Evolutionary conservation across 2,797 vertebrate species (phyloP).

Genomic region (Brachyalestes nurse): DNA sequence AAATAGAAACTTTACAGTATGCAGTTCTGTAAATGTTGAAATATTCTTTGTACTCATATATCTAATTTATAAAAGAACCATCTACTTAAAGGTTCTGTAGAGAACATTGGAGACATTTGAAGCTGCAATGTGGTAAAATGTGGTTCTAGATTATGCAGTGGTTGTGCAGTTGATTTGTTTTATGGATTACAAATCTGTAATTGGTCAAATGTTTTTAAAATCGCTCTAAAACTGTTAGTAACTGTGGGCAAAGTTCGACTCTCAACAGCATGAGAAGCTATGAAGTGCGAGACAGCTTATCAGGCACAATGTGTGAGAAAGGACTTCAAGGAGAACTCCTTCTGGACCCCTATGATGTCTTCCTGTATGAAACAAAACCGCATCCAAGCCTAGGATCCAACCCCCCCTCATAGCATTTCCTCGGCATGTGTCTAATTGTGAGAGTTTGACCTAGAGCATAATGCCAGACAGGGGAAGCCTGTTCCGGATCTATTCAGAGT

Average conservation of each 20-base stretch:
- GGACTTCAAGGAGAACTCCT: constrained; percentile 36
- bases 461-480: constrained; percentile 49
- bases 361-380: constrained; percentile 62
- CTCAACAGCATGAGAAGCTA: constrained; percentile 40
- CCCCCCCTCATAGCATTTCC: constrained; percentile 48
- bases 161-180: too few species aligned
- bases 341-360: constrained; percentile 53
- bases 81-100: too few species aligned
- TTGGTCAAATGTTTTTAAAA: too few species aligned
- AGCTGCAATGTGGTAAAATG: too few species aligned
- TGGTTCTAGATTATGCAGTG: too few species aligned
- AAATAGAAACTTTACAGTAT: too few species aligned
- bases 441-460: constrained; percentile 47
- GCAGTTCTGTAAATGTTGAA: too few species aligned
- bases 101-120: too few species aligned
- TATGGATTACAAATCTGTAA: too few species aligned
- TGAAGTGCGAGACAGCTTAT: constrained; percentile 43
- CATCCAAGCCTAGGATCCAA: constrained; percentile 51
- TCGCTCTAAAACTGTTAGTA: too few species aligned
- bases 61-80: too few species aligned
- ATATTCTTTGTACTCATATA: too few species aligned
- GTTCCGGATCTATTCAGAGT: constrained; percentile 71
- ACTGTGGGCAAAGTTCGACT: constrained; percentile 18
- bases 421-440: constrained; percentile 53
- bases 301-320: constrained; percentile 46